Base-by-base conservation (phyloP, 2,888 invertebrate species). In the Nomada flava region DNA sequence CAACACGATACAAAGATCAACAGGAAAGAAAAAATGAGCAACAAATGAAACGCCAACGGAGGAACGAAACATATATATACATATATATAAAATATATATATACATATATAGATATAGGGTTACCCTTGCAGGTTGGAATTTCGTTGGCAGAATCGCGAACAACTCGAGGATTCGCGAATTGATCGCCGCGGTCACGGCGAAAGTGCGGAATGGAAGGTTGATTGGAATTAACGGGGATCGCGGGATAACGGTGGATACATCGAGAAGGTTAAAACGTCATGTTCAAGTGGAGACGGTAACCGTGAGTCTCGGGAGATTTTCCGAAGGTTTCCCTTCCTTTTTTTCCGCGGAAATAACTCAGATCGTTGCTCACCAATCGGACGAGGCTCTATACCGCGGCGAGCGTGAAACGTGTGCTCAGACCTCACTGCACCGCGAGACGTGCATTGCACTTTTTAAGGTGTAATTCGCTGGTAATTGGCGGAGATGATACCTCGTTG, bases 261-360 rank as follows among this genome's bases (percentile, higher is more conserved):
- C 36, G 36, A 7, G 89, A 90, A 92, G 92, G 92, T 92, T 92
- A 92, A 92, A 92, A 91, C 90, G 91, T 91, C 91, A 92, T 84
- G 79, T 71, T 55, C 67, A 82, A 82, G 71, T 78, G 72, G 75
- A 47, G 50, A 63, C 50, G 47, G 4, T 47, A 47, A 44, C 67
- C 36, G 9, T 20, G 55, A 60, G 44, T 13, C 13, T 20, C 26
- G 23, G 29, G 10, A 5, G 36, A 36, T 36, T 69, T 44, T n/a
- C 20, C 10, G 9, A 18, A 23, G 13, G 42, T 0, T 63, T 36
- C 52, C 4, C 9, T 11, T 47, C 10, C 13, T 15, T 47, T 3
- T 47, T 47, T 13, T 26, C 2, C 1, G 13, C 13, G 26, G 9
- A 20, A 20, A 26, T 2, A 13, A 5, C 7, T 0, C 13, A 10